Percentiles rank a stretch among this genome's conserved stretches.
Evolutionary conservation across 2,797 vertebrate genomes (phyloP).

Genomic region (Myripristis murdjan): DNA sequence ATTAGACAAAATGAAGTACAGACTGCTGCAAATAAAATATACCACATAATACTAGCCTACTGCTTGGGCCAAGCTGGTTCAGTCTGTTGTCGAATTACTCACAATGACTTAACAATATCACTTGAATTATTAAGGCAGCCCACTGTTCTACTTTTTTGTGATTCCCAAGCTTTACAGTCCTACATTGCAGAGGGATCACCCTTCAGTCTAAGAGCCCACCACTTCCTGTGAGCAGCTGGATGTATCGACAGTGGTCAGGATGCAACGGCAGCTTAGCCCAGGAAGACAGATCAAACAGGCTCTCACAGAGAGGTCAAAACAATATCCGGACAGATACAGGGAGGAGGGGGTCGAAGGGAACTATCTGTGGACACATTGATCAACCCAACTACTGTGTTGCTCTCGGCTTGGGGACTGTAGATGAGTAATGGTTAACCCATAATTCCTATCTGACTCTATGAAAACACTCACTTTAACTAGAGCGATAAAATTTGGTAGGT

Average conservation of each 20-base stretch:
- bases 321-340: conserved; percentile 42
- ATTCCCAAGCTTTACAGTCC: neutral
- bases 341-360: conserved; percentile 15
- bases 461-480: neutral
- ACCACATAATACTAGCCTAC: neutral
- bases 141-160: neutral
- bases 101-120: neutral
- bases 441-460: conserved; percentile 7
- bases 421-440: neutral
- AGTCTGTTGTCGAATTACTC: neutral
- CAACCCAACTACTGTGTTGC: conserved; percentile 24
- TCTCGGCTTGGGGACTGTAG: conserved; percentile 20
- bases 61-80: neutral
- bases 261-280: conserved; percentile 53
- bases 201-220: conserved; percentile 48
- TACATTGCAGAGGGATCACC: conserved; percentile 46
- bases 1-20: neutral
- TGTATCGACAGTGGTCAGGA: conserved; percentile 57
- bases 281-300: conserved; percentile 61
- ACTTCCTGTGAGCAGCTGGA: conserved; percentile 70
- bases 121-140: neutral
- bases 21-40: neutral
- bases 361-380: conserved; percentile 36
- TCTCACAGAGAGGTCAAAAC: conserved; percentile 63
- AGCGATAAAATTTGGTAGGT: conserved; percentile 1